Percentiles rank a stretch among this genome's conserved stretches.
These are phyloP conservation scores for Kradibia gibbosae DNA, from an alignment of 1,140 invertebrate species.

Conservation along the genomic window DNA sequence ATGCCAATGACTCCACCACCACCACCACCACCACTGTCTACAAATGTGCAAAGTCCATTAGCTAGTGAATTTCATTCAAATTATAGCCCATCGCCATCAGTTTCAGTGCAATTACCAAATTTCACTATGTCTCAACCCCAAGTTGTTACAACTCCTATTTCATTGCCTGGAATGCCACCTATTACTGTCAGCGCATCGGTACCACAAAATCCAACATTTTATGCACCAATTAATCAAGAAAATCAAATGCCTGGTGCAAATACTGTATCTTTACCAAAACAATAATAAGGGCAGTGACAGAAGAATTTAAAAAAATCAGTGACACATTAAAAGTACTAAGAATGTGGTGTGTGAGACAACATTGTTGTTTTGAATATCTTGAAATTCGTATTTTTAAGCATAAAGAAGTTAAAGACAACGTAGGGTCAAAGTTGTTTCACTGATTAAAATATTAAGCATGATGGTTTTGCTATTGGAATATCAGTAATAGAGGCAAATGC, in stretches of 20 bases:
- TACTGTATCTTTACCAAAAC: slow-evolving; percentile 50
- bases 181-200: slow-evolving; percentile 85
- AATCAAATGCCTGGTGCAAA: slow-evolving; percentile 54
- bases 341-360: slow-evolving; percentile 29
- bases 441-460: slow-evolving; percentile 37
- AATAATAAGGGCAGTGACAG: slow-evolving; percentile 54
- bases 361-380: slow-evolving; percentile 44
- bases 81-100: slow-evolving; percentile 52
- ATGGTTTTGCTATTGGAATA: background rate
- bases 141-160: slow-evolving; percentile 80
- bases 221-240: slow-evolving; percentile 59
- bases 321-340: background rate
- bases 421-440: slow-evolving; percentile 36
- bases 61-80: slow-evolving; percentile 31
- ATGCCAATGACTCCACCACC: slow-evolving; percentile 75
- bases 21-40: slow-evolving; percentile 61
- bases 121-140: slow-evolving; percentile 59
- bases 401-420: slow-evolving; percentile 22
- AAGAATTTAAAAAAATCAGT: slow-evolving; percentile 18
- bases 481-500: slow-evolving; percentile 3
- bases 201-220: slow-evolving; percentile 69
- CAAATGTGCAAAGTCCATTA: slow-evolving; percentile 44
- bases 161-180: slow-evolving; percentile 84
- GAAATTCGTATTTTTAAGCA: slow-evolving; percentile 46
- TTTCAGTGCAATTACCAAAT: slow-evolving; percentile 45